Evolutionary conservation across 2,113 vertebrate genomes (phyloP).

Genomic region (Shinisaurus crocodilurus): DNA sequence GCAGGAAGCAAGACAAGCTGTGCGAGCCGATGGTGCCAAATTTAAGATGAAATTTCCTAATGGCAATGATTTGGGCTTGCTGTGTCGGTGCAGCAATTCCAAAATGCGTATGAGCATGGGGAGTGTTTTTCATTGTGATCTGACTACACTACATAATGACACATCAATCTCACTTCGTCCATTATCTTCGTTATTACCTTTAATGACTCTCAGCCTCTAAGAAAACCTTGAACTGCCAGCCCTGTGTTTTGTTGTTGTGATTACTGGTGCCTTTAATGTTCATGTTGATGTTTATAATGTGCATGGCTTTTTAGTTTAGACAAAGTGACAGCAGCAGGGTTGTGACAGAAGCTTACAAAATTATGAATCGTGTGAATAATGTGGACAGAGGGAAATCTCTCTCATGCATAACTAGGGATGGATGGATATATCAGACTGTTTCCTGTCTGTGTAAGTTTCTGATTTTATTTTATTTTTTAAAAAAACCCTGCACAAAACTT

Average conservation of each 20-base stretch:
- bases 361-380: not conserved
- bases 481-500: no score
- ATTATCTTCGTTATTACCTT: not conserved
- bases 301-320: not conserved
- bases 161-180: not conserved
- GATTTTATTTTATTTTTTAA: no score
- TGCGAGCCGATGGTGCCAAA: not conserved
- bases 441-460: no score
- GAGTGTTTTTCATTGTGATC: not conserved
- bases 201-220: not conserved
- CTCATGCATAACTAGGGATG: not conserved
- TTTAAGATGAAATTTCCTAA: not conserved
- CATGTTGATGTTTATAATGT: not conserved
- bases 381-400: not conserved
- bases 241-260: not conserved
- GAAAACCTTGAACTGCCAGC: not conserved
- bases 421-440: no score
- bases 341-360: no score
- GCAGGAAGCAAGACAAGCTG: not conserved
- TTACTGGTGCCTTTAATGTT: no score
- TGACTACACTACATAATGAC: not conserved
- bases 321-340: not conserved
- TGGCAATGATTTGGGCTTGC: not conserved
- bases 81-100: not conserved
- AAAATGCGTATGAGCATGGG: not conserved